Base-by-base conservation (phyloP, 2,888 invertebrate genomes). In the Argyresthia goedartella region DNA sequence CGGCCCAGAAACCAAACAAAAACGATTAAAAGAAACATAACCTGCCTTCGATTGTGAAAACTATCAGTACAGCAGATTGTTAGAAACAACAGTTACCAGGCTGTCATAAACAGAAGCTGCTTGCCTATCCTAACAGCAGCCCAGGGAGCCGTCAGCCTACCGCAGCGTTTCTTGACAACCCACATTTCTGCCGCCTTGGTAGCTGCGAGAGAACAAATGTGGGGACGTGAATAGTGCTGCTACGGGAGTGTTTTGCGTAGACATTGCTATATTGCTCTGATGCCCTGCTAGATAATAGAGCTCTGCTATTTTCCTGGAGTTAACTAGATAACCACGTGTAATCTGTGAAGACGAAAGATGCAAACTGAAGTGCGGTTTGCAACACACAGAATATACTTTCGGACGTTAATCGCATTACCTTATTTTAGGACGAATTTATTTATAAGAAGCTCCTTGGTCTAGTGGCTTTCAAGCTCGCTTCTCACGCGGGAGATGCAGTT, bases 91-190 rank as follows among this genome's bases (percentile, higher is more conserved):
- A 35, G 16, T 9, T 47, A 13, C 35, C n/a, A 47, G 47, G 47
- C 13, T 25, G 34, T 47, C 33, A 47, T 47, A 47, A 47, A 47
- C 47, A 47, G 33, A 25, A 25, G 34, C 34, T 13, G 33, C 47
- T 25, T 47, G 25, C 25, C 25, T 25, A 25, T 25, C 25, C 25
- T 25, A 25, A 47, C 47, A 47, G 34, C 47, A 33, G 35, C 47
- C 47, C 33, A 13, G 47, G 47, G 47, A 25, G 34, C 35, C 33
- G 34, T 47, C 33, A 47, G 35, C 47, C 47, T 47, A 47, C 47
- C 47, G 47, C 47, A 47, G 34, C 34, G 47, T 34, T 47, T 25
- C 47, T 47, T 35, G 47, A 47, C 47, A 47, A 34, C 25, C 33
- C 11, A 25, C 25, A 25, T 47, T 34, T 33, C 47, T 46, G 47